Evolutionary conservation across 2,888 invertebrate genomes (phyloP).

Genomic region (Phymatocera aterrima): DNA sequence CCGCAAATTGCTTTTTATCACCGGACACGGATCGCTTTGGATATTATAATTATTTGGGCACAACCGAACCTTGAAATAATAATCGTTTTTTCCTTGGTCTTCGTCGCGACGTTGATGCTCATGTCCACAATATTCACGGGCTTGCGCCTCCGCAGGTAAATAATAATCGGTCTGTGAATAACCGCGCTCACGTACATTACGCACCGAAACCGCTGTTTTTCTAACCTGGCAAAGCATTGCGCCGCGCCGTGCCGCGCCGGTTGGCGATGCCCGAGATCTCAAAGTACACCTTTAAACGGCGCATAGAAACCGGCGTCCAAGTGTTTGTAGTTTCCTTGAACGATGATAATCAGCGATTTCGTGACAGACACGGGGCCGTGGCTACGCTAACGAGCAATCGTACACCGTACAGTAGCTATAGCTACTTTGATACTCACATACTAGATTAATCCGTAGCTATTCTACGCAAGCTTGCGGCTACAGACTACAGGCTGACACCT

Average conservation of each 20-base stretch:
- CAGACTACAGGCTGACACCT: constrained; percentile 57
- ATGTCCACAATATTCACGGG: constrained; percentile 34
- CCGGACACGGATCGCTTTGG: background rate
- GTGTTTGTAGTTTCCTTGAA: constrained; percentile 72
- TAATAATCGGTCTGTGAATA: constrained; percentile 64
- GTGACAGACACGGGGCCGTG: constrained; percentile 75
- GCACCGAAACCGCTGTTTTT: constrained; percentile 56
- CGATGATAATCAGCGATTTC: constrained; percentile 75
- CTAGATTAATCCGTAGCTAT: constrained; percentile 25
- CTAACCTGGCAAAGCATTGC: constrained; percentile 64
- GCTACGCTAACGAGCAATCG: constrained; percentile 74
- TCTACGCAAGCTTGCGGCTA: constrained; percentile 46
- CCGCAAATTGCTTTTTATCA: constrained; percentile 1
- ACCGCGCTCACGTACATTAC: constrained; percentile 49
- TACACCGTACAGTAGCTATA: constrained; percentile 57
- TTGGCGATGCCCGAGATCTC: constrained; percentile 69
- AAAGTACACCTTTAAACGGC: constrained; percentile 51
- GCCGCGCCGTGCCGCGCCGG: too few relatives aligned
- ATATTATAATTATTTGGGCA: constrained; percentile 22
- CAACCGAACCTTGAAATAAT: constrained; percentile 68
- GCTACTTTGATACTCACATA: constrained; percentile 52
- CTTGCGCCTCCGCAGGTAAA: constrained; percentile 48
- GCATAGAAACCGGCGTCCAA: constrained; percentile 43
- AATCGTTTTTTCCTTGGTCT: constrained; percentile 66
- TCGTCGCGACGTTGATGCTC: constrained; percentile 18